These are phyloP conservation scores for Thera britannica DNA, from an alignment of 2,888 invertebrate species.

Conservation along the genomic window DNA sequence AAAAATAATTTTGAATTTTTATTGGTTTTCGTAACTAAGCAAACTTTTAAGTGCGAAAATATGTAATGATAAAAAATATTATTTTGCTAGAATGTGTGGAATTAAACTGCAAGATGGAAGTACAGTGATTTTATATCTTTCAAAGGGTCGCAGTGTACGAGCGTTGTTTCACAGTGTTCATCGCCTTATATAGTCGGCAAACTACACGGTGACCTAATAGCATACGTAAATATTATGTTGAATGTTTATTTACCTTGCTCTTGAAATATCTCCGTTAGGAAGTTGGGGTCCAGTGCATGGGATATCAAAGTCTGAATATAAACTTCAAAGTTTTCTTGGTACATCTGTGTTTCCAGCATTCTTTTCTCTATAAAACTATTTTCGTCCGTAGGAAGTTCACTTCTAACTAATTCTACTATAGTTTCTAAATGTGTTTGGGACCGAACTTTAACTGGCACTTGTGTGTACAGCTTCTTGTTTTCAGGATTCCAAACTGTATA, in stretches of 20 bases:
- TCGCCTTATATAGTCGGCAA: too few relatives aligned
- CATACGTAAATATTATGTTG: neutral
- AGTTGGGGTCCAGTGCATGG: constrained; percentile 95
- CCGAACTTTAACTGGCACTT: constrained; percentile 90
- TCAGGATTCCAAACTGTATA: constrained; percentile 94
- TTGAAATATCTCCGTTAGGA: constrained; percentile 94
- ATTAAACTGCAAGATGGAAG: too few relatives aligned
- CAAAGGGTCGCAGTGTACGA: too few relatives aligned
- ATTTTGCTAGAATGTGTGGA: too few relatives aligned
- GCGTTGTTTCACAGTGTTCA: too few relatives aligned
- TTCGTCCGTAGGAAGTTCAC: constrained; percentile 88
- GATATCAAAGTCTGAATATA: constrained; percentile 96
- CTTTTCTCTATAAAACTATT: constrained; percentile 89
- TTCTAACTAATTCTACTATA: constrained; percentile 91
- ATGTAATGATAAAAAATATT: too few relatives aligned
- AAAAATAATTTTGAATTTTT: too few relatives aligned
- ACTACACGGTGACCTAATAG: too few relatives aligned
- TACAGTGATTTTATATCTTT: too few relatives aligned
- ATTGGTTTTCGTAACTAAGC: too few relatives aligned
- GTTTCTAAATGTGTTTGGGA: constrained; percentile 91
- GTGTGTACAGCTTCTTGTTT: constrained; percentile 91
- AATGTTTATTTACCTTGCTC: constrained; percentile 88
- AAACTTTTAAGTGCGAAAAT: too few relatives aligned
- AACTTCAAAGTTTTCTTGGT: constrained; percentile 95
- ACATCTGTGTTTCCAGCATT: constrained; percentile 90